Base-by-base conservation (phyloP, 1,140 invertebrate genomes). In the Wasmannia auropunctata region DNA sequence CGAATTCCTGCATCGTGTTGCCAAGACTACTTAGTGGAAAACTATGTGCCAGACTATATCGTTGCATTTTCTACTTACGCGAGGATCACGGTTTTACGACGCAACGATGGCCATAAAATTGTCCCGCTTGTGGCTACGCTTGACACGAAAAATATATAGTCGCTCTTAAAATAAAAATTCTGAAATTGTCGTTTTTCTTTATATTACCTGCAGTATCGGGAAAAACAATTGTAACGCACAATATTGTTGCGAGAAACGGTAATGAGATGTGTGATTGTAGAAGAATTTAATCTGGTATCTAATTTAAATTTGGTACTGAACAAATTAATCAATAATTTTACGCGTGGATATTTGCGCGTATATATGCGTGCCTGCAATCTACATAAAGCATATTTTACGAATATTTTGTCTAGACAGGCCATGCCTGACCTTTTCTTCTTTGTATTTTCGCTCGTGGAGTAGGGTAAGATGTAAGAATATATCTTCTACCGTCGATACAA, bases 61-160 rank as follows among this genome's bases (percentile, higher is more conserved):
- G 69, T 62, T 16, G n/a, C 75, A 25, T 86, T 86, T 85, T 86
- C 75, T 86, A 86, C 75, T 86, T 81, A 80, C 43, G 19, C 84
- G 37, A 80, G 58, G 40, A 85, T 76, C 28, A 63, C 31, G 40
- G 22, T 58, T 79, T 79, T 81, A 79, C 51, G 62, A 80, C 28
- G 40, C 49, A 43, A 69, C 62, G 75, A 79, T 58, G 16, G 49
- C 62, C 14, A 31, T 85, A 85, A 86, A 86, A 67, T 5, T 80
- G 75, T n/a, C 37, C 60, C 75, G 25, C 58, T 56, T 19, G 83
- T 49, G 72, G 31, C 56, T 63, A 85, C 19, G 46, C 56, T 49
- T 51, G 81, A 63, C 69, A 43, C 6, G 6, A 40, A 49, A 63
- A 28, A 77, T 85, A 65, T 77, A 58, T 14, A 28, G 2, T 19